A percentile compares a stretch with the other conserved stretches of the same genome.
These are phyloP conservation scores for Kryptolebias marmoratus DNA, from an alignment of 2,113 vertebrate genomes.

Conservation along the genomic window DNA sequence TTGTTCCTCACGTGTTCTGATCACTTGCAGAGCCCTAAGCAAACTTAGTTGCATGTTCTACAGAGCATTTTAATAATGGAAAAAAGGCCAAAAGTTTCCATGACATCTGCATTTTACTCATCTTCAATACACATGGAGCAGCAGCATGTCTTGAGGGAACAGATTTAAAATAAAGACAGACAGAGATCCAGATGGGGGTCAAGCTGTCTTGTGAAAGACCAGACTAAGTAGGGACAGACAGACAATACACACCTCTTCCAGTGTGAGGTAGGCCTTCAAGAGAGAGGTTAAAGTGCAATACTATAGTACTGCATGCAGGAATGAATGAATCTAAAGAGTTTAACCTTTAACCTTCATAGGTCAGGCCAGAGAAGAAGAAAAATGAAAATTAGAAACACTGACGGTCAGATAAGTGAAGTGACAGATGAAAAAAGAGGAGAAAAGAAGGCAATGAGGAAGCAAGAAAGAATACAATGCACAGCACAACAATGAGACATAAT, in stretches of 20 bases:
- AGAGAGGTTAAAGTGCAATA: constrained; percentile 55
- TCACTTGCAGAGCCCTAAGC: constrained; percentile 16
- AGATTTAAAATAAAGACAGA: constrained; percentile 70
- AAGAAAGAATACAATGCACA: not conserved
- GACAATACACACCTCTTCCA: constrained; percentile 57
- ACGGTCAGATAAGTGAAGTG: not conserved
- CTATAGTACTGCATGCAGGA: constrained; percentile 23
- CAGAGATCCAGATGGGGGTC: constrained; percentile 36
- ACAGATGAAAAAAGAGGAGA: not conserved
- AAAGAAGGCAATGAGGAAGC: not conserved
- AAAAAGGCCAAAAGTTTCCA: constrained; percentile 49
- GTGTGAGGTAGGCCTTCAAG: constrained; percentile 44
- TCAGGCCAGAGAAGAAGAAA: constrained; percentile 11
- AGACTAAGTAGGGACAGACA: constrained; percentile 53
- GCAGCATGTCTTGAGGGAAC: constrained; percentile 68
- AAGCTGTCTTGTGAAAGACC: constrained; percentile 66
- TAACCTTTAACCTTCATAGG: constrained; percentile 46
- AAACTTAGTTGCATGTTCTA: constrained; percentile 47
- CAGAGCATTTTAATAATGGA: constrained; percentile 70
- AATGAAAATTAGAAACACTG: constrained; percentile 3
- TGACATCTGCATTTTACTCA: constrained; percentile 75
- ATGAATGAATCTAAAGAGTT: constrained; percentile 48
- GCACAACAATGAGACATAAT: not conserved
- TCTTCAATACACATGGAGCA: constrained; percentile 69
- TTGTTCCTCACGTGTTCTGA: constrained; percentile 30